Base-by-base conservation (phyloP, 2,888 invertebrate species). In the Spodoptera littoralis region DNA sequence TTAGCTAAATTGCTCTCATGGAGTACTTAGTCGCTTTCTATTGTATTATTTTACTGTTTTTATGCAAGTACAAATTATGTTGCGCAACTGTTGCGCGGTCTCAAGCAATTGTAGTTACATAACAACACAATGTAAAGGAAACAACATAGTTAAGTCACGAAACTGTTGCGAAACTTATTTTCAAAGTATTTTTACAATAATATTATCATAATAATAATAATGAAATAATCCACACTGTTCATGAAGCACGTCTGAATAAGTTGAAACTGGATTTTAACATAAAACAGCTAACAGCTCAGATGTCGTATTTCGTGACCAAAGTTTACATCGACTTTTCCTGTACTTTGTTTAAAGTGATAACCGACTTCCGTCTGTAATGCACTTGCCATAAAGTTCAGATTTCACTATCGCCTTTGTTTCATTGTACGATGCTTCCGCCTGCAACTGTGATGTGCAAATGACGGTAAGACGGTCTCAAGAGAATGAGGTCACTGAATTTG, bases 401-500 rank as follows among this genome's bases (percentile, higher is more conserved):
- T 80, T 27, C 36, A 41, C 1, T 51, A 45, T 13, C 30, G 1
- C 0, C 22, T 49, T 42, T 49, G 49, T 57, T 18, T 64, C 49
- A 47, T 77, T 74, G 65, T 71, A 54, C 30, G 47, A 55, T 64
- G 73, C 74, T 79, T 82, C 81, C 81, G 81, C 73, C 56, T 49
- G 60, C 73, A 75, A 68, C 70, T 54, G 70, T 62, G 69, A 64
- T 63, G 68, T 58, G 69, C 64, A 68, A 58, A 54, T 64, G 68
- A 60, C 47, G 54, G 46, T 70, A 67, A 77, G 65, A 77, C 66
- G 62, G 62, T 79, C 79, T 65, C 62, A 69, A 63, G 69, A 62
- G 36, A 80, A 77, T 76, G 75, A 77, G 81, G 77, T 72, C 75
- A 76, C 65, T 71, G 76, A 72, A 73, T 70, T 59, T 57, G 52